Percentiles rank a stretch among this genome's conserved stretches.
phyloP scores from a whole-genome alignment of 2,888 invertebrate genomes.

The Morpho achilles region DNA sequence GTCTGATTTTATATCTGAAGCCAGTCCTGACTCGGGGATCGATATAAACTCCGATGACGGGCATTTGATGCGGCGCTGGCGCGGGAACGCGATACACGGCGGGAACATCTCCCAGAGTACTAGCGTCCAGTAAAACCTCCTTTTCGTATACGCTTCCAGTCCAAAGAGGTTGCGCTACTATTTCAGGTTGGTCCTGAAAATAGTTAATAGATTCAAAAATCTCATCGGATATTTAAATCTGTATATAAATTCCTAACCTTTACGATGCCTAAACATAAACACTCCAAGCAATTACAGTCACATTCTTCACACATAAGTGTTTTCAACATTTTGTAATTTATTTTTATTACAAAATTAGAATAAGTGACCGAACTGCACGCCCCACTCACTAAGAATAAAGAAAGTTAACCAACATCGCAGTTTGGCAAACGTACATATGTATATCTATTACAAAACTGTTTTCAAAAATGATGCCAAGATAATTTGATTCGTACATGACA shows the following conservation, averaged over 20 bases:
- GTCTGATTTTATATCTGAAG: constrained; percentile 85
- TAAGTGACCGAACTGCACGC: constrained; percentile 20
- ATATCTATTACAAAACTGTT: constrained; percentile 17
- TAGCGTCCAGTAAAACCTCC: constrained; percentile 76
- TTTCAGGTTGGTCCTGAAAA: constrained; percentile 57
- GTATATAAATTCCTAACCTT: constrained; percentile 15
- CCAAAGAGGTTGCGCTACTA: constrained; percentile 53
- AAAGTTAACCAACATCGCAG: constrained; percentile 18
- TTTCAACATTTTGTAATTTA: constrained; percentile 25
- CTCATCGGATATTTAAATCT: no score
- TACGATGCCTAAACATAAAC: constrained; percentile 13
- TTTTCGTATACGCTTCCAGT: constrained; percentile 44
- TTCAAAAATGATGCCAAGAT: constrained; percentile 20
- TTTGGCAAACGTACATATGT: constrained; percentile 17
- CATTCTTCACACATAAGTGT: constrained; percentile 24
- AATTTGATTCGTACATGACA: constrained; percentile 3
- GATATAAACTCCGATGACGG: constrained; percentile 85
- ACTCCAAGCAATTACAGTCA: constrained; percentile 25
- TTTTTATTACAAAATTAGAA: constrained; percentile 6
- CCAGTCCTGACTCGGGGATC: constrained; percentile 86
- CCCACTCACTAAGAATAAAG: constrained; percentile 20
- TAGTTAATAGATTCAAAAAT: not conserved
- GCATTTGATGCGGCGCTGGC: constrained; percentile 81
- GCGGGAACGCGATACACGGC: constrained; percentile 81
- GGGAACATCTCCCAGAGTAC: constrained; percentile 82